phyloP scores from a whole-genome alignment of 2,797 vertebrate genomes.

The Trachops cirrhosus region DNA sequence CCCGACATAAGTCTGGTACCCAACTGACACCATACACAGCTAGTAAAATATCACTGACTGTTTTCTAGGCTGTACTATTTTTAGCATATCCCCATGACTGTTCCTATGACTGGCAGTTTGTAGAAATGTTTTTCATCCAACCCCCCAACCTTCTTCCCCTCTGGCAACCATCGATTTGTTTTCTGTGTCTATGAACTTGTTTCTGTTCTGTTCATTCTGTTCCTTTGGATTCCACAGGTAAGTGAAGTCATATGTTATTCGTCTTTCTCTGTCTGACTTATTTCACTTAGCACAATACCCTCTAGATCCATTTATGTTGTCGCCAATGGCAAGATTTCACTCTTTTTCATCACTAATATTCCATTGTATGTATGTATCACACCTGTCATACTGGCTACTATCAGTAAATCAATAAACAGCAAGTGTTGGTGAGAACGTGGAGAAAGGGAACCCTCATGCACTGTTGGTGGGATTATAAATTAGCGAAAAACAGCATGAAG shows the following conservation, averaged over 20 bases:
- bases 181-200: neutral
- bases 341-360: neutral
- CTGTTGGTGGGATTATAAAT: neutral
- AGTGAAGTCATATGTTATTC: neutral
- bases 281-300: neutral
- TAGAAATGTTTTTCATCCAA: neutral
- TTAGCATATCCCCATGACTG: neutral
- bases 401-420: neutral
- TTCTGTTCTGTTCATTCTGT: neutral
- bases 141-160: neutral
- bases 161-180: neutral
- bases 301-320: neutral
- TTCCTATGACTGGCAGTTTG: neutral
- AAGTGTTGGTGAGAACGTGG: neutral
- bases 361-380: neutral
- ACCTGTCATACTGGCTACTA: neutral
- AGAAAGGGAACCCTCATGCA: neutral
- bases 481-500: neutral
- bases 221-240: neutral
- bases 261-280: neutral
- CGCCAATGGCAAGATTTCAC: neutral
- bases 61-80: neutral
- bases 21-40: neutral
- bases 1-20: neutral
- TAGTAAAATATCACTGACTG: neutral